Conservation (phyloP, 2,797 vertebrate genomes). For the Cyclura pinguis region DNA sequence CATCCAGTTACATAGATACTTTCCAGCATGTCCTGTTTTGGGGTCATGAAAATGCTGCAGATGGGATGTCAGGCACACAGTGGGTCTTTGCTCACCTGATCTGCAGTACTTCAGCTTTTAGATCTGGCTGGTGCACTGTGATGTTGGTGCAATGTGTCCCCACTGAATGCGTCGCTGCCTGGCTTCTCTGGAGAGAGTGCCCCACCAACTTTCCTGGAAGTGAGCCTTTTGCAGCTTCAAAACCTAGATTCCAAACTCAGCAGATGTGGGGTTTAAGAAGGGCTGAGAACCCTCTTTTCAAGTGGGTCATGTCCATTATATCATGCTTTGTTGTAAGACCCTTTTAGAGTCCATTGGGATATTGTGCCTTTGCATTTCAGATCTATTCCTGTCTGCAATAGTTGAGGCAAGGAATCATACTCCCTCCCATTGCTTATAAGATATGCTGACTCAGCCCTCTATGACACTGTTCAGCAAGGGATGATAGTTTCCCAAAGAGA, state of each 20-base stretch:
- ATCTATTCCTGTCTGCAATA: not conserved
- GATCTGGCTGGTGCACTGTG: not conserved
- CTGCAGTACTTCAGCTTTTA: constrained; percentile 5
- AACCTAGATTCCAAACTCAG: not conserved
- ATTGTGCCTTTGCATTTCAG: not conserved
- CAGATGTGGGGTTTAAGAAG: not conserved
- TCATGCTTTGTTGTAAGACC: no score
- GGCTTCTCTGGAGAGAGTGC: not conserved
- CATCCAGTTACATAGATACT: not conserved
- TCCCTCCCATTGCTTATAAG: not conserved
- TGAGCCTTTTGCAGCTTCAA: not conserved
- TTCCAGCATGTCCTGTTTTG: not conserved
- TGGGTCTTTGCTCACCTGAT: not conserved
- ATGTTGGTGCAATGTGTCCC: constrained; percentile 3
- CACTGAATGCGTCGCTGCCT: not conserved
- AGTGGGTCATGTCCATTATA: not conserved
- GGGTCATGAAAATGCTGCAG: not conserved
- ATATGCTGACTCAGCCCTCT: constrained; percentile 33
- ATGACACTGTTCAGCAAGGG: not conserved
- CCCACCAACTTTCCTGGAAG: constrained; percentile 5
- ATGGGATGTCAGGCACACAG: not conserved
- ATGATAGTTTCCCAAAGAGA: not conserved
- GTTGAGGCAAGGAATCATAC: constrained; percentile 8
- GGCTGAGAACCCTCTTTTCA: not conserved
- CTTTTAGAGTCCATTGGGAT: not conserved